These are phyloP conservation scores for Electrona antarctica DNA, from an alignment of 2,113 vertebrate species.

Conservation along the genomic window DNA sequence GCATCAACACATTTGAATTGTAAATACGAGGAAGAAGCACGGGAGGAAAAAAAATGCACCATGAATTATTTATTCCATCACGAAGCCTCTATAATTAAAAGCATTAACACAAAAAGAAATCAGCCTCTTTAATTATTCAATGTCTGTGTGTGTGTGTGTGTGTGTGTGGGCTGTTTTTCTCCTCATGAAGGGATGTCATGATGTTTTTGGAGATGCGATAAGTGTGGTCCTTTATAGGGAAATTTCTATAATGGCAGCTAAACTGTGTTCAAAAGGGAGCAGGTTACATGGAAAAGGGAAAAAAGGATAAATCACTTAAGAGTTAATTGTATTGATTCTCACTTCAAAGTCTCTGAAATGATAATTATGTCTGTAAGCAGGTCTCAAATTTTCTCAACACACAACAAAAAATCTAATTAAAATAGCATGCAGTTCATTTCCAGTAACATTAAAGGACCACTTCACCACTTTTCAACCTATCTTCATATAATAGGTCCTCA, in stretches of 20 bases:
- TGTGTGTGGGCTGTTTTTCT: slow-evolving; percentile 18
- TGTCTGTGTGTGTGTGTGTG: slow-evolving; percentile 34
- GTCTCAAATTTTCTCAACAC: slow-evolving; percentile 1
- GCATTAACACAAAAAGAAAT: slow-evolving; percentile 64
- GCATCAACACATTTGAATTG: slow-evolving; percentile 60
- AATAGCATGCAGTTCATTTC: no score
- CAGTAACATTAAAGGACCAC: no score
- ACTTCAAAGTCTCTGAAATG: slow-evolving; percentile 9
- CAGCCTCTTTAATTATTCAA: slow-evolving; percentile 66
- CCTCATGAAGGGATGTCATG: slow-evolving; percentile 57
- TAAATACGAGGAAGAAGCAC: slow-evolving; percentile 49
- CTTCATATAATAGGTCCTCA: no score
- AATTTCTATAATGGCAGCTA: slow-evolving; percentile 58
- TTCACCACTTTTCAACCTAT: no score
- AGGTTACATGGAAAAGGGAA: slow-evolving; percentile 29
- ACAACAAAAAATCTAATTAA: no score
- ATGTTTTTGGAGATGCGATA: slow-evolving; percentile 54
- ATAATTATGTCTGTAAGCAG: neutral
- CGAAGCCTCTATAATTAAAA: slow-evolving; percentile 69
- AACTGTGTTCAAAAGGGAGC: slow-evolving; percentile 45
- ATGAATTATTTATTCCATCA: slow-evolving; percentile 74
- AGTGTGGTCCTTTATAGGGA: slow-evolving; percentile 31
- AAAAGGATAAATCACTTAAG: neutral
- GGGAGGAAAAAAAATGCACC: neutral
- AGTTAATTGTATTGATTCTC: neutral